Evolutionary conservation across 2,888 invertebrate species (phyloP).

Genomic region (Macrophya annulata): DNA sequence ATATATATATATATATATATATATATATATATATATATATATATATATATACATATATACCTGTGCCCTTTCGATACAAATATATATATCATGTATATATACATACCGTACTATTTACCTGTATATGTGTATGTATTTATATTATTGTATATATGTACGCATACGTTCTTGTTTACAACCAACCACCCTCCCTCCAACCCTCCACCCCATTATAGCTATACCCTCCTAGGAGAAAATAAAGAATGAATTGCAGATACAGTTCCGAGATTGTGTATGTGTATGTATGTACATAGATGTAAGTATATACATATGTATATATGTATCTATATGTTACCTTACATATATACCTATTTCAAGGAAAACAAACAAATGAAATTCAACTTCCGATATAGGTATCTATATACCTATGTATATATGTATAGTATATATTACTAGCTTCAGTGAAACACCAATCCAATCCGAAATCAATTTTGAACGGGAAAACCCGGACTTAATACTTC

Average conservation of each 20-base stretch:
- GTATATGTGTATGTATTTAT: no score
- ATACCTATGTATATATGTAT: no score
- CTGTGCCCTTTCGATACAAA: background rate
- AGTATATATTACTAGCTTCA: background rate
- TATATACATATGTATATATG: background rate
- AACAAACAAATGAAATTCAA: constrained; percentile 24
- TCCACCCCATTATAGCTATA: background rate
- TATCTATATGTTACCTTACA: no score
- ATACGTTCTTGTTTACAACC: background rate
- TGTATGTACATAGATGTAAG: no score
- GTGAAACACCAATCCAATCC: background rate
- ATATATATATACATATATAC: background rate
- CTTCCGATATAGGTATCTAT: no score
- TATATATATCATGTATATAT: background rate
- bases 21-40: no score
- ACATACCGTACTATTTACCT: no score
- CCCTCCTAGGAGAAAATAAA: background rate
- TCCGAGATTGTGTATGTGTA: no score
- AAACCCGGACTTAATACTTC: background rate
- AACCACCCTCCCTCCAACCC: background rate
- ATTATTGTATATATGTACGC: background rate
- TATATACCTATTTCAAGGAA: background rate
- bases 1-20: no score
- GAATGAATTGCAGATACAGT: constrained; percentile 17
- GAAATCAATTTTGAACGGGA: background rate